Conservation (phyloP, 2,797 vertebrate species). For the Glyptemys insculpta region DNA sequence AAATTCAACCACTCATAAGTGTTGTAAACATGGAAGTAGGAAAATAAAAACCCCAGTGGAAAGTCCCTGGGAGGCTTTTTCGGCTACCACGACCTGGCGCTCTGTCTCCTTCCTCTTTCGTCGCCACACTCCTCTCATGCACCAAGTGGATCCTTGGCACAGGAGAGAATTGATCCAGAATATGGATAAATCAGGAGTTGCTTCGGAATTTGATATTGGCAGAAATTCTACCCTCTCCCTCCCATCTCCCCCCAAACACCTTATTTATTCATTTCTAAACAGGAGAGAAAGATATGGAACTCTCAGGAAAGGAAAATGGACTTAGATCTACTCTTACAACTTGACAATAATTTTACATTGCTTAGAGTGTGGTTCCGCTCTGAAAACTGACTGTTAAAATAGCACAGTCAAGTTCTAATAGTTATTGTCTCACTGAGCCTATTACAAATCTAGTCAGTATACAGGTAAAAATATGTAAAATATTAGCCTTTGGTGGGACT, state of each 20-base stretch:
- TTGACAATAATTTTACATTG: not conserved
- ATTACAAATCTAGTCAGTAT: not conserved
- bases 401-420: not conserved
- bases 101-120: no score
- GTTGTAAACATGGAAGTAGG: no score
- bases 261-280: not conserved
- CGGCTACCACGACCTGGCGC: no score
- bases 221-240: not conserved
- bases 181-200: not conserved
- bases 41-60: no score
- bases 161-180: not conserved
- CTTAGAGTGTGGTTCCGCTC: not conserved
- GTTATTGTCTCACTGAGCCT: not conserved
- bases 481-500: not conserved
- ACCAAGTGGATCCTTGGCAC: not conserved
- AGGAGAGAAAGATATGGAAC: not conserved
- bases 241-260: accelerated
- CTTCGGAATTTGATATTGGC: not conserved
- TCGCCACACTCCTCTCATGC: not conserved
- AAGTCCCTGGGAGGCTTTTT: no score
- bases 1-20: no score
- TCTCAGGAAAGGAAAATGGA: not conserved
- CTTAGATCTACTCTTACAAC: not conserved
- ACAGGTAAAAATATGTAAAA: not conserved
- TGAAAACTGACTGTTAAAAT: not conserved